A percentile compares a stretch with the other conserved stretches of the same genome.
phyloP scores from a whole-genome alignment of 2,888 invertebrate species.

The Eupithecia inturbata region DNA sequence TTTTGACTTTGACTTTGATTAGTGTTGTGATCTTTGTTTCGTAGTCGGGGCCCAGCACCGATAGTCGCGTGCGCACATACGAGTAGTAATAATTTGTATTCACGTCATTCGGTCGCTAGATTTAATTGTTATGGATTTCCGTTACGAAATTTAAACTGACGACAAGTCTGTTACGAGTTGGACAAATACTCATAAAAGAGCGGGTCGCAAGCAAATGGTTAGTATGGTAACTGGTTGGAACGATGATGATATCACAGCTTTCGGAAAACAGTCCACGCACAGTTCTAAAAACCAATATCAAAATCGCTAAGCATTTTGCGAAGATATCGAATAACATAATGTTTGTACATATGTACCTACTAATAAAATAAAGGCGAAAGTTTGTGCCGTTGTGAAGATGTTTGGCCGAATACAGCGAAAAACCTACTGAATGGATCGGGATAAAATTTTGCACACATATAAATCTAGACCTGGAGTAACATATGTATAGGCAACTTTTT shows the following conservation, averaged over 20 bases:
- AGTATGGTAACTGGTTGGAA: not conserved
- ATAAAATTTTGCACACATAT: no score
- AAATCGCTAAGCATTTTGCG: not conserved
- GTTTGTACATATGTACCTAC: no score
- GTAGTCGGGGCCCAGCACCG: slow-evolving; percentile 9
- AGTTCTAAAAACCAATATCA: not conserved
- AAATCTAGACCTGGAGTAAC: no score
- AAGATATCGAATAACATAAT: not conserved
- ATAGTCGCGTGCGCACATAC: slow-evolving; percentile 31
- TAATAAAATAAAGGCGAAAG: no score
- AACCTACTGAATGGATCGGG: no score
- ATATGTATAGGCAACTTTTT: no score
- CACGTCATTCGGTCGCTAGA: slow-evolving; percentile 3
- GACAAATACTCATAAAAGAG: not conserved
- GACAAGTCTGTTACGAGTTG: not conserved
- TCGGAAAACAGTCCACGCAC: not conserved
- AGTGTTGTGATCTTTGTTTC: not conserved
- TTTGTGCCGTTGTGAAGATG: no score
- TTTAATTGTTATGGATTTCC: slow-evolving; percentile 9
- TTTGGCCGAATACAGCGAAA: no score
- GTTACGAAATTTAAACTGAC: not conserved
- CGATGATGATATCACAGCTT: not conserved
- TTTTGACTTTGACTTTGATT: no score
- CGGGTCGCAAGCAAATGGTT: not conserved
- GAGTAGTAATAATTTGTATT: slow-evolving; percentile 29